phyloP scores from a whole-genome alignment of 2,797 vertebrate species.

The Brachymystax lenok region DNA sequence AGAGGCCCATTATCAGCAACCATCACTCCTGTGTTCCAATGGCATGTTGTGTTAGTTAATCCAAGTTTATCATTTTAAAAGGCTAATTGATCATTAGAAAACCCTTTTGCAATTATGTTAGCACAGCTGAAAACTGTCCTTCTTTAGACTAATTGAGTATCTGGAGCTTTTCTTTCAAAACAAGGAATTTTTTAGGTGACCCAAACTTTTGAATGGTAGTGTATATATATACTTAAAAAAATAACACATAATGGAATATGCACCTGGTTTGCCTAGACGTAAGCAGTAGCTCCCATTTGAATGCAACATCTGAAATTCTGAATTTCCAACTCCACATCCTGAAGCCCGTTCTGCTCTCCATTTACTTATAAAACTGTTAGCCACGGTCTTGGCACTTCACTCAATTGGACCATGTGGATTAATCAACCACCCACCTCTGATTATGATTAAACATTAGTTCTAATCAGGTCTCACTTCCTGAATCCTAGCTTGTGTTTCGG shows the following conservation, averaged over 20 bases:
- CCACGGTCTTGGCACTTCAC: neutral
- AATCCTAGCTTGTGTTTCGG: neutral
- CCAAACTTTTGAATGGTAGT: no score
- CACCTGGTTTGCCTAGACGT: neutral
- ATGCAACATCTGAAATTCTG: neutral
- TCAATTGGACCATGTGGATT: neutral
- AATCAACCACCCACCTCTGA: conserved; percentile 1
- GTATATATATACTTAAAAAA: neutral
- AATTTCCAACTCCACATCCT: neutral
- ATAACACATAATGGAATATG: no score
- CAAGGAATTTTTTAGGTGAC: no score
- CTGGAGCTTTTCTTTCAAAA: no score
- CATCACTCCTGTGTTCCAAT: no score
- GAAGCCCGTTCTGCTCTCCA: neutral
- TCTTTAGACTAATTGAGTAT: no score
- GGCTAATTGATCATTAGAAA: no score
- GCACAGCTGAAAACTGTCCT: no score
- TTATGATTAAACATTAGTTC: neutral
- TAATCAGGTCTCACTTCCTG: neutral
- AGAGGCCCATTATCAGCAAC: no score
- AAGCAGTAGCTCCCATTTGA: neutral
- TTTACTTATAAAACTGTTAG: neutral
- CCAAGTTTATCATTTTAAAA: no score
- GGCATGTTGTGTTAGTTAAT: no score
- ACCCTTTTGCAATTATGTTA: no score